phyloP scores from a whole-genome alignment of 2,797 vertebrate species.

The Pseudochirops cupreus region DNA sequence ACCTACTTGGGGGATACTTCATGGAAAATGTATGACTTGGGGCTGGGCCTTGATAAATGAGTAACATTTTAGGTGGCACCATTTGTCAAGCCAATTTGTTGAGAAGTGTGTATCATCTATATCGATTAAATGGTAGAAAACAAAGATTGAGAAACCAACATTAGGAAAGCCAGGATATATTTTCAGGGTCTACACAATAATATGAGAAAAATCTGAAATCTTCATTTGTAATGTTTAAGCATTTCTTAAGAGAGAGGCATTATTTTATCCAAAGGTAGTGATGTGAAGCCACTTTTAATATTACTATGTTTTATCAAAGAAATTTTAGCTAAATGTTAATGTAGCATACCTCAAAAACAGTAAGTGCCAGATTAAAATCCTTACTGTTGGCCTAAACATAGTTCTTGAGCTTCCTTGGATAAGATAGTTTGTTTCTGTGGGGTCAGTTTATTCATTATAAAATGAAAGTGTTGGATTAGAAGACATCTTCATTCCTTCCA shows the following conservation, averaged over 20 bases:
- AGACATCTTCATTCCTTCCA: neutral
- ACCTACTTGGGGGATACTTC: neutral
- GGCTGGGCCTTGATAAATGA: neutral
- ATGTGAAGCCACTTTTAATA: neutral
- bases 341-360: neutral
- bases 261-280: neutral
- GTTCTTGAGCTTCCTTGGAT: neutral
- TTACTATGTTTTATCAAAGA: neutral
- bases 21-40: neutral
- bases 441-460: neutral
- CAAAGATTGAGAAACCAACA: conserved; percentile 9
- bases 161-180: neutral
- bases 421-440: neutral
- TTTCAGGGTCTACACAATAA: neutral
- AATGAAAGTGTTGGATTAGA: neutral
- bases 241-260: neutral
- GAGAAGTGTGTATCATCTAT: neutral
- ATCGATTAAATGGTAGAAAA: neutral
- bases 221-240: neutral
- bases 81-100: neutral
- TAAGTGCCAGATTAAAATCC: neutral
- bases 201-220: neutral
- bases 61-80: neutral
- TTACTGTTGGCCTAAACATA: neutral
- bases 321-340: neutral